Evolutionary conservation across 2,113 vertebrate genomes (phyloP).

Genomic region (Artemisiospiza belli): DNA sequence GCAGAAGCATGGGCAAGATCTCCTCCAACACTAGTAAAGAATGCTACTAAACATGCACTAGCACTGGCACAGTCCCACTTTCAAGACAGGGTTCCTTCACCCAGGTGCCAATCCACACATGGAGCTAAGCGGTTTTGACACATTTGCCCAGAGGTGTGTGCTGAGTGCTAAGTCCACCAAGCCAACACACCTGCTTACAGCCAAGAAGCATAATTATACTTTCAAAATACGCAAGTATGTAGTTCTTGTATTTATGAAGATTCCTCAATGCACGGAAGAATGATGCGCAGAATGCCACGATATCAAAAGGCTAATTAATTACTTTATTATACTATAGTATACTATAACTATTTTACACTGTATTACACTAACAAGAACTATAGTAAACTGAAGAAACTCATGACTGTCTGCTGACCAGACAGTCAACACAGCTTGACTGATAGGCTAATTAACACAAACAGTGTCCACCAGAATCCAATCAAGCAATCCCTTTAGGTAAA

Average conservation of each 20-base stretch:
- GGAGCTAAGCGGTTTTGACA: background rate
- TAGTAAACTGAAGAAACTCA: too few species aligned
- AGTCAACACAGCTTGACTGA: too few species aligned
- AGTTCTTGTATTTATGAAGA: background rate
- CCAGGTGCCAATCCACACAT: background rate
- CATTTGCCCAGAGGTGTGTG: background rate
- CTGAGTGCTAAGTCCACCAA: background rate
- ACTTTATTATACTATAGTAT: too few species aligned
- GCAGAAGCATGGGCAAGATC: background rate
- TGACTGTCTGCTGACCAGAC: too few species aligned
- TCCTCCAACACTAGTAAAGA: background rate
- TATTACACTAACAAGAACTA: too few species aligned
- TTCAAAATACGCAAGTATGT: background rate
- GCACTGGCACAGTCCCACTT: background rate
- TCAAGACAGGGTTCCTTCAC: background rate
- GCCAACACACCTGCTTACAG: background rate
- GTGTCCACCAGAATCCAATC: too few species aligned
- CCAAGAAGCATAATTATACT: background rate
- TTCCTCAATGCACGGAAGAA: too few species aligned
- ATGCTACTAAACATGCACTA: background rate
- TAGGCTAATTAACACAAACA: too few species aligned
- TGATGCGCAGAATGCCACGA: too few species aligned
- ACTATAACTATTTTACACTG: too few species aligned
- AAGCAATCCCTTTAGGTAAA: too few species aligned
- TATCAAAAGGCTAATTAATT: too few species aligned